These are phyloP conservation scores for Amaurobius ferox DNA, from an alignment of 2,888 invertebrate genomes.

Conservation along the genomic window DNA sequence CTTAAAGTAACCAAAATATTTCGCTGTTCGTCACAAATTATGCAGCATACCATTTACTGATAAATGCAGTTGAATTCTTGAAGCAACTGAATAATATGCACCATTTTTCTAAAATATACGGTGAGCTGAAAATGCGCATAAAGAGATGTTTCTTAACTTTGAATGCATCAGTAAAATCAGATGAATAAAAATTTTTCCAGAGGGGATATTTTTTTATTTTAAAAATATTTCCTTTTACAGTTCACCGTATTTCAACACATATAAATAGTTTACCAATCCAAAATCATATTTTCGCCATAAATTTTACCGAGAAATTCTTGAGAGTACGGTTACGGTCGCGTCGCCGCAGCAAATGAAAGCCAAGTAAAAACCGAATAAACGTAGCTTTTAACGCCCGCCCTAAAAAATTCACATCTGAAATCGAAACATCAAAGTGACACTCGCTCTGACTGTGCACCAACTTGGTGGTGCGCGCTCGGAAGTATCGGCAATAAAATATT, in stretches of 20 bases:
- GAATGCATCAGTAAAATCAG: too few species aligned
- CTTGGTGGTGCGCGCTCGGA: slow-evolving; percentile 21
- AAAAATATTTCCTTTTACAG: neutral
- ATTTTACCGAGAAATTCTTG: neutral
- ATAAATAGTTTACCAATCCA: neutral
- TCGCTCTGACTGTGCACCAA: neutral
- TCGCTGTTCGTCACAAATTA: too few species aligned
- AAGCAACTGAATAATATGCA: too few species aligned
- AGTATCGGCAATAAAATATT: slow-evolving; percentile 6
- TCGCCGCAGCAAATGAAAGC: neutral
- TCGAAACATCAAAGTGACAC: neutral
- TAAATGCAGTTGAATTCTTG: too few species aligned
- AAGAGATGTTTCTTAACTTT: too few species aligned
- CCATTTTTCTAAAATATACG: too few species aligned
- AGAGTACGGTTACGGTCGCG: neutral
- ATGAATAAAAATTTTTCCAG: too few species aligned
- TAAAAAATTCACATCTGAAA: slow-evolving; percentile 21
- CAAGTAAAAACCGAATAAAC: neutral
- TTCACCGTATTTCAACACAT: neutral
- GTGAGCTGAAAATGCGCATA: too few species aligned
- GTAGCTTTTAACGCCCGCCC: neutral
- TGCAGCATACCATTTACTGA: too few species aligned
- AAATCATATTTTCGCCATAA: neutral
- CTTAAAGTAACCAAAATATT: too few species aligned
- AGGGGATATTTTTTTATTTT: too few species aligned